Conservation (phyloP, 1,140 invertebrate species). For the Macrosteles quadrilineatus region DNA sequence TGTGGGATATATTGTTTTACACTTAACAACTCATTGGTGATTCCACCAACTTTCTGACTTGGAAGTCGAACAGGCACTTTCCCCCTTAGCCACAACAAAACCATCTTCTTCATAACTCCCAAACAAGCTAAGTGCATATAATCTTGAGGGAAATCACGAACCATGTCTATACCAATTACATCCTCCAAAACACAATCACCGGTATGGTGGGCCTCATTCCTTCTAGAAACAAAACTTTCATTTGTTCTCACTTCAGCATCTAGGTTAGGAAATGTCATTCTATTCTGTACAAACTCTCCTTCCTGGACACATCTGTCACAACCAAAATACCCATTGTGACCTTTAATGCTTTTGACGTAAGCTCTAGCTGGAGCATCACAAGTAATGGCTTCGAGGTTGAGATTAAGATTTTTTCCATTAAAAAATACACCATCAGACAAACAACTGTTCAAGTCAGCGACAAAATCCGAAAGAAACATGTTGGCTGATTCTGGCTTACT, state of each 20-base stretch:
- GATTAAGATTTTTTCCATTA: slow-evolving; percentile 25
- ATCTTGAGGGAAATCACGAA: slow-evolving; percentile 44
- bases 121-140: slow-evolving; percentile 17
- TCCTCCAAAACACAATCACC: slow-evolving; percentile 40
- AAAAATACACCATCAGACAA: slow-evolving; percentile 30
- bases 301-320: slow-evolving; percentile 42
- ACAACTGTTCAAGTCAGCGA: slow-evolving; percentile 35
- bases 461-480: slow-evolving; percentile 41
- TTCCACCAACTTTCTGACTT: neutral
- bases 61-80: slow-evolving; percentile 19
- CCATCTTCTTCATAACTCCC: slow-evolving; percentile 22
- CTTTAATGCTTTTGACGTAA: slow-evolving; percentile 40
- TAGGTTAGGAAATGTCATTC: slow-evolving; percentile 39
- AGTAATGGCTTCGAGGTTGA: slow-evolving; percentile 36
- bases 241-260: slow-evolving; percentile 38
- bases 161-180: slow-evolving; percentile 43
- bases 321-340: slow-evolving; percentile 38
- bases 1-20: slow-evolving; percentile 1
- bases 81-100: slow-evolving; percentile 3
- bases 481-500: slow-evolving; percentile 35
- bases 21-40: neutral
- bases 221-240: slow-evolving; percentile 38
- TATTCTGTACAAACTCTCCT: slow-evolving; percentile 38
- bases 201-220: slow-evolving; percentile 46
- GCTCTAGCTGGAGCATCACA: slow-evolving; percentile 43